Evolutionary conservation across 2,797 vertebrate species (phyloP), one percentile per base, ranked within the genome.

Genomic region (Accipiter badius): DNA sequence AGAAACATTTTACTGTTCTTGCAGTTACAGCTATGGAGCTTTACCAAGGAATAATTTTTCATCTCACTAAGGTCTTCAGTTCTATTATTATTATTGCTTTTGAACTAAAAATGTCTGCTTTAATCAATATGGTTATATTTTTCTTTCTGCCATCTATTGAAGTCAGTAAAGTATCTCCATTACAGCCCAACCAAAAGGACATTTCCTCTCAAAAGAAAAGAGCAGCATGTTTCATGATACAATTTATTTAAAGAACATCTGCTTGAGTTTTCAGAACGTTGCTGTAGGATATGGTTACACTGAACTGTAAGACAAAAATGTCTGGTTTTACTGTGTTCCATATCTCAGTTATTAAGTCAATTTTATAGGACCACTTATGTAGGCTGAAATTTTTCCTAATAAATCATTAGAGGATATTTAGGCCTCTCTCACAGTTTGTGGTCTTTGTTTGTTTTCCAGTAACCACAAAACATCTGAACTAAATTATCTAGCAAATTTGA

Each of bases 381-480:
- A 92, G 94, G 90, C 65, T 95, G 88, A 85, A 95, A 95, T 71
- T 87, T 94, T 91, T 93, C 78, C 71, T 93, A 93, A 85, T 95
- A 97, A 96, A 96, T 97, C 92, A 85, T 95, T 95, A 95, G 54
- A 92, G 71, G 77, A 84, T 95, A 90, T 93, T 96, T 90, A 95
- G 87, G 54, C 42, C 67, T 49, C 78, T 52, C 78, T 95, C 90
- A 87, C 85, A 82, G 90, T 89, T 95, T 96, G 94, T 93, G 93
- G 83, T 91, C 93, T 95, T 95, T 93, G 91, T 92, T 95, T 95
- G 82, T 96, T 97, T 95, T 96, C 92, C 93, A 95, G 92, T 89
- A 95, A 97, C 95, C 93, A 89, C 90, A 74, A 97, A 97, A 80
- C 94, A 97, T 95, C 92, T 97, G 96, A 89, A 62, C 91, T 92